A percentile compares a stretch with the other conserved stretches of the same genome.
phyloP scores from a whole-genome alignment of 2,888 invertebrate genomes.

The Melinopterus prodromus region DNA sequence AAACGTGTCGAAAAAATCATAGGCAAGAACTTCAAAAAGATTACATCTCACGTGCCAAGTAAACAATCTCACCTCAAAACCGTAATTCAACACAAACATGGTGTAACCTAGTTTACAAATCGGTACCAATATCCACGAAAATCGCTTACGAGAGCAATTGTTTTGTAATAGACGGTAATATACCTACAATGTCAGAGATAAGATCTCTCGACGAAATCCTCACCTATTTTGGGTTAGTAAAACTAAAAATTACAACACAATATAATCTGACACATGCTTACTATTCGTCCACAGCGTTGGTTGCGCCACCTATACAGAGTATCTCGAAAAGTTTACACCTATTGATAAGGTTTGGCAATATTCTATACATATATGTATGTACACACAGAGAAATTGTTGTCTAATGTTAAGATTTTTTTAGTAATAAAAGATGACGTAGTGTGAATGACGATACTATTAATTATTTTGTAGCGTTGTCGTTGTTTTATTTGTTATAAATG shows the following conservation, averaged over 20 bases:
- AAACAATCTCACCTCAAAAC: not conserved
- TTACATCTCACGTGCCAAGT: not conserved
- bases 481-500: too few species aligned
- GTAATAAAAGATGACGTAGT: too few species aligned
- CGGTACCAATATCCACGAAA: not conserved
- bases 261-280: not conserved
- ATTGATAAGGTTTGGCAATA: too few species aligned
- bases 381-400: too few species aligned
- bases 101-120: not conserved
- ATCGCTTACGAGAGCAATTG: not conserved
- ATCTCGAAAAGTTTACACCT: too few species aligned
- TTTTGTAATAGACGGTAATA: not conserved
- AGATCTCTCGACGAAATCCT: not conserved
- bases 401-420: too few species aligned
- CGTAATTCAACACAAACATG: not conserved
- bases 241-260: not conserved
- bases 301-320: not conserved
- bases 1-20: not conserved
- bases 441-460: too few species aligned
- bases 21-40: not conserved
- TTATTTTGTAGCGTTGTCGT: too few species aligned
- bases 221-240: not conserved
- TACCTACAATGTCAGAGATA: not conserved
- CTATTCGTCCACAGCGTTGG: not conserved
- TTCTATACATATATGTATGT: too few species aligned